Percentiles rank a stretch among this genome's conserved stretches.
Conservation (phyloP, 2,888 invertebrate genomes). For the Macaria notata region DNA sequence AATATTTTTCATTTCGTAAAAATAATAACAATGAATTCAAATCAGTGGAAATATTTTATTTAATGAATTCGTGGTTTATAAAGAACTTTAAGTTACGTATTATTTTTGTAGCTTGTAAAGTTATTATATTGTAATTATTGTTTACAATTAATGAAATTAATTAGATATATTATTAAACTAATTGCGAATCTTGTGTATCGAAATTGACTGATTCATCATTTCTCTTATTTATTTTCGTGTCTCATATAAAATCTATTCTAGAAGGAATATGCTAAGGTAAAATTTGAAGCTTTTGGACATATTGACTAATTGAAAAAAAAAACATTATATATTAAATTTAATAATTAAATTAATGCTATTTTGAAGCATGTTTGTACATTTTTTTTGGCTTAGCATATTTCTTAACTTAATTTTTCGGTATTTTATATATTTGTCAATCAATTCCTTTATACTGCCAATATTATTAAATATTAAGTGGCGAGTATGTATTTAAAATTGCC, state of each 20-base stretch:
- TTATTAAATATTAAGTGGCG: no score
- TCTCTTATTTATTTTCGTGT: no score
- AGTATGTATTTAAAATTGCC: no score
- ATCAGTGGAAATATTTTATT: constrained; percentile 20
- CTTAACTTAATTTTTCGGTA: no score
- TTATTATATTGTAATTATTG: constrained; percentile 12
- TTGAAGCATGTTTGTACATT: neutral
- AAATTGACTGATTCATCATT: constrained; percentile 1
- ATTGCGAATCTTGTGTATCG: neutral
- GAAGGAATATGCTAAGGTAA: no score
- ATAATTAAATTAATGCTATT: neutral
- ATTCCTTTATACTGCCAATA: no score
- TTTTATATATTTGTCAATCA: no score
- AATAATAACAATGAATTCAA: constrained; percentile 16
- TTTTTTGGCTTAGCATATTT: no score
- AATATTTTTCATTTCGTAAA: constrained; percentile 26
- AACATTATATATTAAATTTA: neutral
- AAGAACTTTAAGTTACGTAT: constrained; percentile 1
- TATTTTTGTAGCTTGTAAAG: constrained; percentile 21
- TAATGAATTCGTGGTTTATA: neutral
- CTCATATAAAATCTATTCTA: no score
- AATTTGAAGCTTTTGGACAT: neutral
- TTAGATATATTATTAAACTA: no score
- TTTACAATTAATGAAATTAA: constrained; percentile 11
- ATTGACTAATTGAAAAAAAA: neutral